Percentiles rank a stretch among this genome's conserved stretches.
Evolutionary conservation across 1,140 invertebrate species (phyloP).

Genomic region (Lysiphlebus fabarum): DNA sequence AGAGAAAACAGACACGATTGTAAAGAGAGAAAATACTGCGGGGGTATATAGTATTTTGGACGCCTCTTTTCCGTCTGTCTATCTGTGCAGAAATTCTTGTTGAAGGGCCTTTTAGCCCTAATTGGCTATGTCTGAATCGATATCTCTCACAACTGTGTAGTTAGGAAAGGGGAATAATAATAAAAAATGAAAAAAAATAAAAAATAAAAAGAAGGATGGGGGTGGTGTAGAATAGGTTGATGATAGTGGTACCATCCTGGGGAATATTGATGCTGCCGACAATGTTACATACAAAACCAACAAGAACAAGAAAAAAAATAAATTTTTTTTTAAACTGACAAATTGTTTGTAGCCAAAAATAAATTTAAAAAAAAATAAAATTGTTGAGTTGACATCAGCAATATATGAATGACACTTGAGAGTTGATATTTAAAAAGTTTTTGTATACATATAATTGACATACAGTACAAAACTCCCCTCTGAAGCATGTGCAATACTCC

Average conservation of each 20-base stretch:
- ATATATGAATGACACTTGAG: too few species aligned
- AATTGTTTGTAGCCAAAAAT: not conserved
- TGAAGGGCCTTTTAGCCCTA: slow-evolving; percentile 53
- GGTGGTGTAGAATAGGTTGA: too few species aligned
- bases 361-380: not conserved
- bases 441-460: too few species aligned
- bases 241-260: too few species aligned
- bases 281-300: too few species aligned
- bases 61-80: slow-evolving; percentile 19
- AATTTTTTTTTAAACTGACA: too few species aligned
- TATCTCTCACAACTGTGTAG: slow-evolving; percentile 41
- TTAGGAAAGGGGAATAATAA: slow-evolving; percentile 3
- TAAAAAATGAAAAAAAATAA: not conserved
- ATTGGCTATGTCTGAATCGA: slow-evolving; percentile 52
- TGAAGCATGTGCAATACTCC: too few species aligned
- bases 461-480: too few species aligned
- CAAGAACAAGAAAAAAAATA: too few species aligned
- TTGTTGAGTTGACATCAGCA: not conserved
- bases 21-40: not conserved
- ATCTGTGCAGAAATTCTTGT: slow-evolving; percentile 40
- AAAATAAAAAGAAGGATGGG: too few species aligned
- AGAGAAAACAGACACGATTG: not conserved
- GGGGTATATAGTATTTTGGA: slow-evolving; percentile 20
- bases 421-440: too few species aligned
- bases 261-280: slow-evolving; percentile 24